A percentile compares a stretch with the other conserved stretches of the same genome.
phyloP scores from a whole-genome alignment of 2,888 invertebrate species.

The Caradrina kadenii region DNA sequence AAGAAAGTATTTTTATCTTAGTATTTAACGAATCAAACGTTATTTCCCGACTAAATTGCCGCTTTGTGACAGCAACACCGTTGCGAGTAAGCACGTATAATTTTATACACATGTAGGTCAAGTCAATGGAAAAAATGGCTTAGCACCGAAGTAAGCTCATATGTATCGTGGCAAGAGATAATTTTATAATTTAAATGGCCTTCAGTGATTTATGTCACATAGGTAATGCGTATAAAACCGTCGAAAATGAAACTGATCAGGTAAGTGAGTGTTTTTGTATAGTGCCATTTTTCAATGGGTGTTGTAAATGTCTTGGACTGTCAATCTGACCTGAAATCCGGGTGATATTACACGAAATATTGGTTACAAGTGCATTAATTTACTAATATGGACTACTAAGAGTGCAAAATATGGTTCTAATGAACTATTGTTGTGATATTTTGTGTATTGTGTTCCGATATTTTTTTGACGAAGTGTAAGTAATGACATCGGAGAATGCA shows the following conservation, averaged over 20 bases:
- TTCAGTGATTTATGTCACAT: conserved; percentile 90
- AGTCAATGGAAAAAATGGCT: conserved; percentile 90
- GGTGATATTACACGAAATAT: conserved; percentile 78
- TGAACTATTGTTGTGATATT: conserved; percentile 60
- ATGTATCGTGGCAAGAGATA: conserved; percentile 90
- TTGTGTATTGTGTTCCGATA: conserved; percentile 58
- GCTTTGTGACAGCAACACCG: conserved; percentile 84
- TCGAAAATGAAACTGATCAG: conserved; percentile 89
- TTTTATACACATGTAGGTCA: conserved; percentile 90
- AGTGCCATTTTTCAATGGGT: conserved; percentile 80
- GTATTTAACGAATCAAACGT: conserved; percentile 26
- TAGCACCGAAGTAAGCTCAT: conserved; percentile 86
- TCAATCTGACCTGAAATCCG: conserved; percentile 88
- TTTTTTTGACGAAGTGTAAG: conserved; percentile 70
- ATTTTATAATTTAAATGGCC: conserved; percentile 90
- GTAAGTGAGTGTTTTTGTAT: conserved; percentile 82
- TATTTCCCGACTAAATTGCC: conserved; percentile 56
- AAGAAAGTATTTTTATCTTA: conserved; percentile 27
- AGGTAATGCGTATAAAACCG: conserved; percentile 88
- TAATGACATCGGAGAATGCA: conserved; percentile 87
- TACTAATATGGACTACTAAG: conserved; percentile 43
- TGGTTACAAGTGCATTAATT: conserved; percentile 68
- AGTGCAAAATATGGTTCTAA: conserved; percentile 59
- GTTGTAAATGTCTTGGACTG: conserved; percentile 87
- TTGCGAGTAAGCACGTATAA: conserved; percentile 83